Conservation (phyloP, 2,888 invertebrate species). For the Anticlea derivata region DNA sequence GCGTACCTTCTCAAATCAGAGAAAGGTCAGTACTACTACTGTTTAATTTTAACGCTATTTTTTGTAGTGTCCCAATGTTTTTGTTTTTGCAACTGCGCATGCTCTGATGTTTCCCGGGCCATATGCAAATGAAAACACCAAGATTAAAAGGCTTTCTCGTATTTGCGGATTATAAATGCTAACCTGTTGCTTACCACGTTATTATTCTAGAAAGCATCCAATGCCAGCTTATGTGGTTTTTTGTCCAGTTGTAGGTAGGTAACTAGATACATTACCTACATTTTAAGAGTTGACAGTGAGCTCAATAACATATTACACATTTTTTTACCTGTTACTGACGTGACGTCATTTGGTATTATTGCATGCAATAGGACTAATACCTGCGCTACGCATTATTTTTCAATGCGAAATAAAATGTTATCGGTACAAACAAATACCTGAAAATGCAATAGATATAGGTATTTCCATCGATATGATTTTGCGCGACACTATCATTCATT, state of each 20-base stretch:
- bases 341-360: conserved; percentile 4
- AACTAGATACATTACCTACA: conserved; percentile 24
- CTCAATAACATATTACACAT: background rate
- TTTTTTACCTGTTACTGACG: conserved; percentile 16
- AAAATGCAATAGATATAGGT: no score
- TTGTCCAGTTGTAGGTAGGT: conserved; percentile 34
- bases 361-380: no score
- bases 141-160: conserved; percentile 71
- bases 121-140: conserved; percentile 72
- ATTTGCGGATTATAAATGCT: conserved; percentile 74
- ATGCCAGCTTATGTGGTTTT: conserved; percentile 46
- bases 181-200: conserved; percentile 79
- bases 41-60: conserved; percentile 8
- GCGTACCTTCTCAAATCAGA: conserved; percentile 86
- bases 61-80: conserved; percentile 7
- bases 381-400: conserved; percentile 5
- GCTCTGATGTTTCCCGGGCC: conserved; percentile 54
- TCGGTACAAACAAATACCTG: no score
- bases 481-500: background rate
- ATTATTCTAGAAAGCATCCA: conserved; percentile 63
- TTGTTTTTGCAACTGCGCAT: conserved; percentile 65
- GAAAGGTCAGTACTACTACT: conserved; percentile 84
- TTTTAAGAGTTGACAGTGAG: conserved; percentile 3
- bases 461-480: background rate
- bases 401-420: background rate